phyloP scores from a whole-genome alignment of 2,113 vertebrate genomes.

The Hoplias malabaricus region DNA sequence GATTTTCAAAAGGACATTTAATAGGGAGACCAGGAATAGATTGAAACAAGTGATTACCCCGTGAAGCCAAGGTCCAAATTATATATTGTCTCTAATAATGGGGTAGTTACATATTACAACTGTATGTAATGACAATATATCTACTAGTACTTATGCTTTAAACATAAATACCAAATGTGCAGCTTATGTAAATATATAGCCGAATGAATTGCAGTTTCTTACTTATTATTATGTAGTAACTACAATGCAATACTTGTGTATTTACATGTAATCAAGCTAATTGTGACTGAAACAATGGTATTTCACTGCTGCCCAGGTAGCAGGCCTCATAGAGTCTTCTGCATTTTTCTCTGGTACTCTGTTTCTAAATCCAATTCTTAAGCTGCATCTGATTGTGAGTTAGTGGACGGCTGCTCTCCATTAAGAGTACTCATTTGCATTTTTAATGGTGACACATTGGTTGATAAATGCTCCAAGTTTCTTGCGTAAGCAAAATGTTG shows the following conservation, averaged over 20 bases:
- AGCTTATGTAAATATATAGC: no score
- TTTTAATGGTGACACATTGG: constrained; percentile 59
- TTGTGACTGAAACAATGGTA: constrained; percentile 26
- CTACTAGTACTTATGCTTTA: no score
- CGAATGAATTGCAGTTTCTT: no score
- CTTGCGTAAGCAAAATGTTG: neutral
- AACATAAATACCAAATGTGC: constrained; percentile 17
- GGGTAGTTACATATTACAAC: no score
- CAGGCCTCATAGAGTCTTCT: constrained; percentile 6
- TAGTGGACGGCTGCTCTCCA: constrained; percentile 54
- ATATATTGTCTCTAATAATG: no score
- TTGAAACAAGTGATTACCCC: neutral
- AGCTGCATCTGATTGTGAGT: constrained; percentile 42
- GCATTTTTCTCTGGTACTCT: constrained; percentile 10
- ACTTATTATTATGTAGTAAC: no score
- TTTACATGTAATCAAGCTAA: constrained; percentile 35
- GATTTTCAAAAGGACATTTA: neutral
- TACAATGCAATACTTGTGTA: no score
- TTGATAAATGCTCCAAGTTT: constrained; percentile 28
- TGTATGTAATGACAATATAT: no score
- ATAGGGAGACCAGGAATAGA: neutral
- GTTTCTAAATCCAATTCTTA: constrained; percentile 13
- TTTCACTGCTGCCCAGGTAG: neutral
- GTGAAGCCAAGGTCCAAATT: no score
- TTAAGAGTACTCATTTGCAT: constrained; percentile 63